Evolutionary conservation across 2,797 vertebrate genomes (phyloP).

Genomic region (Hydrolagus colliei): DNA sequence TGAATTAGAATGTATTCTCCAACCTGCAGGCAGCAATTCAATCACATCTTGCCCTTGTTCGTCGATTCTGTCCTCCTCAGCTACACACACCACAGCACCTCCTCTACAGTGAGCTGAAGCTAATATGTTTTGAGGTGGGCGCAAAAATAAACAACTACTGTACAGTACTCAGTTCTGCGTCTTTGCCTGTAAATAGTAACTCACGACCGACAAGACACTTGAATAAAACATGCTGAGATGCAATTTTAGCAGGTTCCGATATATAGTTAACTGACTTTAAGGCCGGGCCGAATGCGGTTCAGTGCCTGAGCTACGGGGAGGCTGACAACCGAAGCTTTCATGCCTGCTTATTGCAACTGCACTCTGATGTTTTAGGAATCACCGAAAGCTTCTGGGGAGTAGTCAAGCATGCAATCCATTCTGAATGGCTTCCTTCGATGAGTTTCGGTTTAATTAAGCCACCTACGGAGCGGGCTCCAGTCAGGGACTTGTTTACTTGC

Average conservation of each 20-base stretch:
- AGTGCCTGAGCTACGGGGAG: neutral
- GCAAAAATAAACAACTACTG: no score
- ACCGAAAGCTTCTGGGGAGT: neutral
- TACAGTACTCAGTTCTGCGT: neutral
- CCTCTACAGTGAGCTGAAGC: neutral
- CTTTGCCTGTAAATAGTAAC: neutral
- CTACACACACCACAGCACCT: neutral
- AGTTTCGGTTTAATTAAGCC: constrained; percentile 4
- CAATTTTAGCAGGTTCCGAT: neutral
- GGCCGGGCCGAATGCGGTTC: neutral
- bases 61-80: neutral
- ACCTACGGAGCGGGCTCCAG: neutral
- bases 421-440: neutral
- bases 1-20: neutral
- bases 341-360: neutral
- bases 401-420: neutral
- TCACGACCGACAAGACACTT: neutral
- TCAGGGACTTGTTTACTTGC: neutral
- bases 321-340: neutral
- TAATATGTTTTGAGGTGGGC: neutral
- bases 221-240: neutral
- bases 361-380: neutral
- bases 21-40: neutral
- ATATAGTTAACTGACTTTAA: neutral
- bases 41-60: neutral